Percentiles rank a stretch among this genome's conserved stretches.
phyloP scores from a whole-genome alignment of 2,797 vertebrate species.

The Malurus splendens region DNA sequence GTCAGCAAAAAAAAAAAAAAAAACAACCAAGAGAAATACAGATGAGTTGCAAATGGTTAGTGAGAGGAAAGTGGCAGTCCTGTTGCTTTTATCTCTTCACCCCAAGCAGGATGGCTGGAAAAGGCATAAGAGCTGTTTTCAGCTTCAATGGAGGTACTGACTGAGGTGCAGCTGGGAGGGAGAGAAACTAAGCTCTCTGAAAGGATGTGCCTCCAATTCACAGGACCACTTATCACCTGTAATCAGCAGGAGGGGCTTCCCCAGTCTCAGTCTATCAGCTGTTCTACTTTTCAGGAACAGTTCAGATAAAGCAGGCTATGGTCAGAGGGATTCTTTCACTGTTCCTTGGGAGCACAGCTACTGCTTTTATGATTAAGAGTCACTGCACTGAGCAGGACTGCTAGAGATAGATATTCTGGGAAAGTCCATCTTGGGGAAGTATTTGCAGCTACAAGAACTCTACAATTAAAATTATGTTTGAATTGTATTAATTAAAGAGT shows the following conservation, averaged over 20 bases:
- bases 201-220: background rate
- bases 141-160: background rate
- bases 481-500: background rate
- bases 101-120: background rate
- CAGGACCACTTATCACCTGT: background rate
- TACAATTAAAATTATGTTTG: background rate
- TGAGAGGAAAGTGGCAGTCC: background rate
- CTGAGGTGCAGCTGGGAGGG: background rate
- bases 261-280: background rate
- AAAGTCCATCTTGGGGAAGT: background rate
- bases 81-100: background rate
- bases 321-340: background rate
- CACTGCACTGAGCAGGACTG: background rate
- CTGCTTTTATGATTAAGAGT: background rate
- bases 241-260: background rate
- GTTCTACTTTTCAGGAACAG: background rate
- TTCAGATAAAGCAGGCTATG: background rate
- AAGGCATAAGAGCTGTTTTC: background rate
- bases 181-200: background rate
- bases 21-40: conserved; percentile 54
- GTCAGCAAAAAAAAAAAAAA: conserved; percentile 38
- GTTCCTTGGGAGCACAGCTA: background rate
- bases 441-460: background rate
- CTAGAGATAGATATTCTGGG: background rate
- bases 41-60: conserved; percentile 44